These are phyloP conservation scores for Teleopsis dalmanni DNA, from an alignment of 1,140 invertebrate genomes.

Conservation along the genomic window DNA sequence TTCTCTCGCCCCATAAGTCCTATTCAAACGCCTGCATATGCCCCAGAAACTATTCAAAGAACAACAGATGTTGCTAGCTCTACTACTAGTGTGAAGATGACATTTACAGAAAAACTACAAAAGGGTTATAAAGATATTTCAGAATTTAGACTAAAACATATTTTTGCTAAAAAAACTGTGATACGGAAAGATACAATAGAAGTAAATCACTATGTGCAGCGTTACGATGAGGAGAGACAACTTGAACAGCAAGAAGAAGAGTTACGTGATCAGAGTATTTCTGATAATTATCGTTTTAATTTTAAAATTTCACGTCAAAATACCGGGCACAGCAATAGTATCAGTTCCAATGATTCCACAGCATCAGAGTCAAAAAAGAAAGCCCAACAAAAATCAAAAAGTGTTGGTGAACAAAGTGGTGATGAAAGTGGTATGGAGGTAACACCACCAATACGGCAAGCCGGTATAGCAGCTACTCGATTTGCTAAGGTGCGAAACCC, in stretches of 20 bases:
- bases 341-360: not conserved
- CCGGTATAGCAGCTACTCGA: conserved; percentile 30
- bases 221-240: conserved; percentile 29
- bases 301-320: conserved; percentile 27
- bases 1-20: conserved; percentile 7
- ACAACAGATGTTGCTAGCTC: not conserved
- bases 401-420: conserved; percentile 16
- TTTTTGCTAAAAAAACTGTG: conserved; percentile 33
- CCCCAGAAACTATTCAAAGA: not conserved
- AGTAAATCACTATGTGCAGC: conserved; percentile 30
- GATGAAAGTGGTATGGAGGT: conserved; percentile 32
- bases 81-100: conserved; percentile 4
- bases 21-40: not conserved
- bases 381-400: not conserved
- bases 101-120: conserved; percentile 26
- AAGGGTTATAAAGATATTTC: conserved; percentile 32
- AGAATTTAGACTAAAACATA: conserved; percentile 32
- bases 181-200: conserved; percentile 28
- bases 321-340: conserved; percentile 16
- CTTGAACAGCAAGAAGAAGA: conserved; percentile 20
- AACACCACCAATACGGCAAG: conserved; percentile 16
- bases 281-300: conserved; percentile 35
- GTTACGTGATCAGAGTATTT: conserved; percentile 25
- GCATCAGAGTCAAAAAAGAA: not conserved
- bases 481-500: conserved; percentile 31